Base-by-base conservation (phyloP, 2,113 vertebrate genomes). In the Orthochromis indermauri region DNA sequence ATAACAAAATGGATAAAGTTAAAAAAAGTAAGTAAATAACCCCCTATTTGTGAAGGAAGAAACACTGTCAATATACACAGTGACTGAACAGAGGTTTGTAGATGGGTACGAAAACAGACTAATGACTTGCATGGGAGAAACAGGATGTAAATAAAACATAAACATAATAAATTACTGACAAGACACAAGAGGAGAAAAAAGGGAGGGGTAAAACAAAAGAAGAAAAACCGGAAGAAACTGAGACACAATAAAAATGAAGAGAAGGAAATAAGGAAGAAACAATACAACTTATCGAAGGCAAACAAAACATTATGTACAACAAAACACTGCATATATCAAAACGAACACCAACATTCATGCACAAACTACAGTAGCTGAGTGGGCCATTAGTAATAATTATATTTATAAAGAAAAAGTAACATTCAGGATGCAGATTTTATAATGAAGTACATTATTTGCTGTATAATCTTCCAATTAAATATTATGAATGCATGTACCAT, bases 21-120 rank as follows among this genome's bases (percentile, higher is more conserved):
- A 8, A 5, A 5, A 71, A 42, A 71, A 37, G 10, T 11, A 40
- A 28, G 63, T 71, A 40, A 71, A 16, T 71, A 71, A 42, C 3
- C 0, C 12, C 2, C 35, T 24, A 26, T 73, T 73, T 26, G n/a
- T 14, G 37, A 0, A 24, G n/a, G 37, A 71, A 24, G 37, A 42
- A 42, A 71, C 35, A 71, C n/a, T 71, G 66, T 42, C 8, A 26
- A 16, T 71, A 71, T 0, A 42, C 37, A 42, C 66, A 71, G 8
- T 24, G 21, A 42, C n/a, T 42, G 8, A 42, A 4, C 37, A 0
- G 8, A 42, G 5, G 66, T 7, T 26, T 71, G 66, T 71, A 42
- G 0, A 1, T 42, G 8, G n/a, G 21, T 10, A 45, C 45, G 37
- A 71, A 71, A 71, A 71, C 37, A 71, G n/a, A 16, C 37, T 42